Conservation (phyloP, 2,113 vertebrate genomes). For the Meles meles region DNA sequence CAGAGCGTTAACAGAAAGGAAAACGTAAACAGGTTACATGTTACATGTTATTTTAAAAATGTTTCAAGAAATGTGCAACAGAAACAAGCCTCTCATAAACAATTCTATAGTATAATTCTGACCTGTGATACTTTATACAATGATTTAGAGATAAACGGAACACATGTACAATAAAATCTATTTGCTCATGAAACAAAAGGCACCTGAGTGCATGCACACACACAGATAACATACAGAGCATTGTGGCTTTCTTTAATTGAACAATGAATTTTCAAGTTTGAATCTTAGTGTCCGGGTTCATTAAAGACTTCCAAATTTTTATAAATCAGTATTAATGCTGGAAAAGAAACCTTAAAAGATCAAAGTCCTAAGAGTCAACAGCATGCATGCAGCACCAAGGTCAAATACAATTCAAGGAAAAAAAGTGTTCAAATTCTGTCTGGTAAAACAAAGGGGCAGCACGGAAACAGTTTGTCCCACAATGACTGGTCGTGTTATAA, state of each 20-base stretch:
- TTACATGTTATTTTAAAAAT: slow-evolving; percentile 64
- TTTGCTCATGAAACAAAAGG: slow-evolving; percentile 37
- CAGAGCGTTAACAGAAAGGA: slow-evolving; percentile 67
- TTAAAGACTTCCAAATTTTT: slow-evolving; percentile 73
- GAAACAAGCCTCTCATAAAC: slow-evolving; percentile 42
- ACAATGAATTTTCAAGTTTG: slow-evolving; percentile 73
- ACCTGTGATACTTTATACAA: slow-evolving; percentile 46
- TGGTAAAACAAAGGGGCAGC: slow-evolving; percentile 66
- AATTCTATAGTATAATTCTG: slow-evolving; percentile 28
- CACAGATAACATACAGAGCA: slow-evolving; percentile 71
- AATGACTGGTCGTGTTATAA: slow-evolving; percentile 68
- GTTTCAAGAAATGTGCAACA: slow-evolving; percentile 63
- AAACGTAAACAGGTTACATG: slow-evolving; percentile 56
- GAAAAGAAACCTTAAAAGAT: slow-evolving; percentile 58
- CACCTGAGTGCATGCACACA: slow-evolving; percentile 56
- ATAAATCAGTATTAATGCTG: slow-evolving; percentile 76
- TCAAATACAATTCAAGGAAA: slow-evolving; percentile 72
- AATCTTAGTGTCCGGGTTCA: slow-evolving; percentile 73
- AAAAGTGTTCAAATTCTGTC: slow-evolving; percentile 70
- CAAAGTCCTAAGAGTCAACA: slow-evolving; percentile 79
- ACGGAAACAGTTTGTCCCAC: slow-evolving; percentile 54
- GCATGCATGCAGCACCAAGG: slow-evolving; percentile 78
- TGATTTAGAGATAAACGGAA: slow-evolving; percentile 43
- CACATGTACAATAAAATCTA: slow-evolving; percentile 44
- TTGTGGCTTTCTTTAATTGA: slow-evolving; percentile 48